Conservation (phyloP, 2,888 invertebrate genomes). For the Eremobia ochroleuca region DNA sequence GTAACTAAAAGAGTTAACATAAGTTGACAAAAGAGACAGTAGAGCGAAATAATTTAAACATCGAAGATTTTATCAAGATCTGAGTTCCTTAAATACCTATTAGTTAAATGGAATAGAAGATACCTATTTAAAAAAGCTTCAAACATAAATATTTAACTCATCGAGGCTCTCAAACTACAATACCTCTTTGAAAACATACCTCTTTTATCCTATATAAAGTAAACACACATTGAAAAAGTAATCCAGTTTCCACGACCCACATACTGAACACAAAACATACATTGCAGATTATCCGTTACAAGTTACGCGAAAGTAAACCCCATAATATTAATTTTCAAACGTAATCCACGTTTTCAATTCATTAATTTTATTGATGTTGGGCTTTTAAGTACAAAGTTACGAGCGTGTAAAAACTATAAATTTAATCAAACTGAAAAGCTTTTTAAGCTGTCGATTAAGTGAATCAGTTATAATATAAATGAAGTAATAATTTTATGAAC, state of each 20-base stretch:
- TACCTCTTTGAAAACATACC: background rate
- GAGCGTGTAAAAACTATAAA: constrained; percentile 61
- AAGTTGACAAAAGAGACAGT: constrained; percentile 1
- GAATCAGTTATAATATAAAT: constrained; percentile 35
- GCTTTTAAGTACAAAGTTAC: constrained; percentile 50
- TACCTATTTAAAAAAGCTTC: background rate
- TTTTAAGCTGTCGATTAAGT: constrained; percentile 44
- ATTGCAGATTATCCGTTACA: constrained; percentile 37
- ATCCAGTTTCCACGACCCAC: background rate
- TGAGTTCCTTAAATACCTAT: background rate
- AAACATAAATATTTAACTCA: background rate
- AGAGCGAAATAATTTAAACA: background rate
- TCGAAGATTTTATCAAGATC: background rate
- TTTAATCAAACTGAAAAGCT: constrained; percentile 56
- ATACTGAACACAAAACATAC: constrained; percentile 22
- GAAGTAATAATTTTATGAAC: constrained; percentile 33
- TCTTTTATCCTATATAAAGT: background rate
- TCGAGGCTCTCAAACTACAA: background rate
- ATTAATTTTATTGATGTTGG: constrained; percentile 63
- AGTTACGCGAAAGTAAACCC: constrained; percentile 37
- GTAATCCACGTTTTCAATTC: constrained; percentile 63
- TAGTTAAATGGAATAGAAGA: background rate
- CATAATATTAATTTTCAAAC: constrained; percentile 56
- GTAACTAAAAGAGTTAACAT: constrained; percentile 37
- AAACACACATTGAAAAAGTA: constrained; percentile 10